Evolutionary conservation across 1,140 invertebrate genomes (phyloP).

Genomic region (Bombus turneri): DNA sequence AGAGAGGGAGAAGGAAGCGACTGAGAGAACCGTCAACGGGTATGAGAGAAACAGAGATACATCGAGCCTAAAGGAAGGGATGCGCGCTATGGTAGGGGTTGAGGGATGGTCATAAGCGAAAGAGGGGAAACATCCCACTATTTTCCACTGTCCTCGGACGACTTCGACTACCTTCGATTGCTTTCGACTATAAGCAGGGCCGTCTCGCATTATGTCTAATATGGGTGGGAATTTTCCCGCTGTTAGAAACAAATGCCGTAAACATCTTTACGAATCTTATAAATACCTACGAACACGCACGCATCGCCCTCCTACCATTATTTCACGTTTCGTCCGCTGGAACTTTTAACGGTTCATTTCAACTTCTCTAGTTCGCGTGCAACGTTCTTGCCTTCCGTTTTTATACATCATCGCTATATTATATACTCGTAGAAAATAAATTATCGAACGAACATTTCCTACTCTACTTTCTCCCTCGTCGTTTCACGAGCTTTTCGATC

Average conservation of each 20-base stretch:
- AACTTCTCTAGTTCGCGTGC: background rate
- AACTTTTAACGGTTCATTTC: background rate
- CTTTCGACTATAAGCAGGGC: slow-evolving; percentile 65
- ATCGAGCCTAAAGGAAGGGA: slow-evolving; percentile 44
- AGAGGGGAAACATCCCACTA: slow-evolving; percentile 44
- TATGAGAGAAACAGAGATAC: slow-evolving; percentile 39
- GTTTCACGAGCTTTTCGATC: background rate
- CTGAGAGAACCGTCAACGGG: slow-evolving; percentile 28
- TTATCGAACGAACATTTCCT: background rate
- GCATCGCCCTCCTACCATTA: background rate
- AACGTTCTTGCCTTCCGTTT: background rate
- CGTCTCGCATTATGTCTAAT: slow-evolving; percentile 62
- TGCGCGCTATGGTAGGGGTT: slow-evolving; percentile 44
- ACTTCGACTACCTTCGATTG: slow-evolving; percentile 66
- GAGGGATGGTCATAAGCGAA: slow-evolving; percentile 42
- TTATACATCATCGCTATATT: background rate
- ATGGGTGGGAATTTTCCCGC: slow-evolving; percentile 44
- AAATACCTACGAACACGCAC: background rate
- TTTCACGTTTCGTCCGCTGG: background rate
- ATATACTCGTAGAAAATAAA: slow-evolving; percentile 6
- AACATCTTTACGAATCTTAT: slow-evolving; percentile 25
- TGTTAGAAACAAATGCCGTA: slow-evolving; percentile 45
- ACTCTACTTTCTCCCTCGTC: background rate
- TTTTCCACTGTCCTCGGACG: slow-evolving; percentile 54
- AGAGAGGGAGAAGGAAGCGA: slow-evolving; percentile 55